Evolutionary conservation across 53 echinoderm and acorn worm genomes (phyloP).

Genomic region (Mesocentrotus franciscanus): DNA sequence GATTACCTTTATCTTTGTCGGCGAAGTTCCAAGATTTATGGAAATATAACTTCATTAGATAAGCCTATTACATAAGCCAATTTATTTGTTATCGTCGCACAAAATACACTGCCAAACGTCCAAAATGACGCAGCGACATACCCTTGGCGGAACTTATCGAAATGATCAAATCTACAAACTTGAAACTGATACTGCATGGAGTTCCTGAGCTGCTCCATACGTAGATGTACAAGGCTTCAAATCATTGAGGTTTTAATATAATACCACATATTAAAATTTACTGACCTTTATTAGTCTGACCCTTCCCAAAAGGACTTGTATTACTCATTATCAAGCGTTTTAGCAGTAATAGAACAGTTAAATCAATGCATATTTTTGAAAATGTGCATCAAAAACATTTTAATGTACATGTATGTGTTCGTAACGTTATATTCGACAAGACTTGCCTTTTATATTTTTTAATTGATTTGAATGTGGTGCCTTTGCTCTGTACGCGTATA

Average conservation of each 20-base stretch:
- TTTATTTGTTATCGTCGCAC: background rate
- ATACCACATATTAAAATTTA: background rate
- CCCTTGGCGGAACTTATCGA: background rate
- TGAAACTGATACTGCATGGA: background rate
- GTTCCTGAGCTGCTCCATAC: background rate
- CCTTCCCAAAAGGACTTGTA: background rate
- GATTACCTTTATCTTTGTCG: too few species aligned
- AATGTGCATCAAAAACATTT: background rate
- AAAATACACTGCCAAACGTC: background rate
- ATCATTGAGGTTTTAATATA: background rate
- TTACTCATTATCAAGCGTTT: background rate
- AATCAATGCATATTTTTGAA: background rate
- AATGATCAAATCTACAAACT: background rate
- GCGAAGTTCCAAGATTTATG: too few species aligned
- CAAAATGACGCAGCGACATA: background rate
- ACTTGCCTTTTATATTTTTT: slow-evolving; percentile 20
- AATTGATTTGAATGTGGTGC: slow-evolving; percentile 7
- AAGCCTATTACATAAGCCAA: too few species aligned
- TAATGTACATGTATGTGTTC: background rate
- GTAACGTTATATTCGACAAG: background rate
- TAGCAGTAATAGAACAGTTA: background rate
- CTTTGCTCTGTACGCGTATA: background rate
- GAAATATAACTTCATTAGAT: too few species aligned
- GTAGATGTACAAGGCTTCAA: background rate
- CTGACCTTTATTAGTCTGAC: background rate